Evolutionary conservation across 1,140 invertebrate genomes (phyloP).

Genomic region (Trissolcus basalis): DNA sequence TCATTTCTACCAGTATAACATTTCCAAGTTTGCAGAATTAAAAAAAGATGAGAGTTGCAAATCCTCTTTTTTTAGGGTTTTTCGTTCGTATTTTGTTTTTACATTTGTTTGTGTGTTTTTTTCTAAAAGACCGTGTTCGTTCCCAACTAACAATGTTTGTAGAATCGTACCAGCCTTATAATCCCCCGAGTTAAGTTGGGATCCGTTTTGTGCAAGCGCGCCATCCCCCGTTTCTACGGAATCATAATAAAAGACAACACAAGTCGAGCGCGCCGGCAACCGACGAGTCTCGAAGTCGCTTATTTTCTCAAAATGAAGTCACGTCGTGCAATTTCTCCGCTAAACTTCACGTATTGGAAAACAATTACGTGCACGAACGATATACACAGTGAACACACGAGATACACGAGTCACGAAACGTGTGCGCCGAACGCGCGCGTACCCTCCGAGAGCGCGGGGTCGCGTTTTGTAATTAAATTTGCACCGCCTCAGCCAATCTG

Average conservation of each 20-base stretch:
- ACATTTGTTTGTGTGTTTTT: no score
- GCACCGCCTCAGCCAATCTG: constrained; percentile 16
- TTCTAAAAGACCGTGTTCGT: no score
- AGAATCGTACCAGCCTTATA: no score
- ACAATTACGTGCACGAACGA: constrained; percentile 54
- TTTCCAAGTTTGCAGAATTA: no score
- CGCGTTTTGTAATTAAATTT: constrained; percentile 32
- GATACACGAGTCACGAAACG: constrained; percentile 46
- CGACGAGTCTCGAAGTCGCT: no score
- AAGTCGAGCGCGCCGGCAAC: constrained; percentile 1
- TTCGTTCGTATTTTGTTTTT: no score
- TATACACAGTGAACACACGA: constrained; percentile 16
- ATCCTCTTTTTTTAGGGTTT: no score
- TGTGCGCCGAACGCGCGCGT: no score
- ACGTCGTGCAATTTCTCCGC: constrained; percentile 45
- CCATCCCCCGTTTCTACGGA: constrained; percentile 16
- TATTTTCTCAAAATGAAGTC: constrained; percentile 37
- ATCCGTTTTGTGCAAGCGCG: neutral
- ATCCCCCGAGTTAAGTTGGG: no score
- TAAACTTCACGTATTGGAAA: constrained; percentile 53
- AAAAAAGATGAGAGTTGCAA: no score
- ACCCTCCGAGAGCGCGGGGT: constrained; percentile 2
- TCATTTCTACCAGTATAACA: no score
- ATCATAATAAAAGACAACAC: constrained; percentile 36
- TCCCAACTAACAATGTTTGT: no score